Conservation (phyloP, 1,140 invertebrate species). For the Drosophila truncata region DNA sequence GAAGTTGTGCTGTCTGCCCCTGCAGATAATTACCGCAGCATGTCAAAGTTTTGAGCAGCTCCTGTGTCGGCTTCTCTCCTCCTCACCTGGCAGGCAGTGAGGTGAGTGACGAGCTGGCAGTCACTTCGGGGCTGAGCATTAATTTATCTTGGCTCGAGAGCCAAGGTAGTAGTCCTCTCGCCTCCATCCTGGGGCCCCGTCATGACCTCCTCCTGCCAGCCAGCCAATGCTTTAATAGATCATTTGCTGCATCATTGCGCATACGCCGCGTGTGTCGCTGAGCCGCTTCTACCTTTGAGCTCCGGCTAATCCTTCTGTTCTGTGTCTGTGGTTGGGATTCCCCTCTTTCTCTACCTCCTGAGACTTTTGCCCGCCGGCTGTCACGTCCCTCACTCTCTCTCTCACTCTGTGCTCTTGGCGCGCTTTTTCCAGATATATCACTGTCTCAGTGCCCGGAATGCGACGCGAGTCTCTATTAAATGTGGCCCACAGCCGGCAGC, state of each 20-base stretch:
- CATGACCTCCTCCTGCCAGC: not conserved
- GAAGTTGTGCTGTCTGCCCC: constrained; percentile 14
- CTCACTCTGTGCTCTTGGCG: constrained; percentile 12
- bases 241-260: constrained; percentile 78
- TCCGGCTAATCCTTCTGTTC: constrained; percentile 66
- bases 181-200: not conserved
- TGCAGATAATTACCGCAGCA: constrained; percentile 67
- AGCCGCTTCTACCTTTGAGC: constrained; percentile 7
- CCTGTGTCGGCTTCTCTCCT: constrained; percentile 8
- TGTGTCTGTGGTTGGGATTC: constrained; percentile 4
- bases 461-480: constrained; percentile 58
- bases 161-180: not conserved
- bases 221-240: constrained; percentile 59
- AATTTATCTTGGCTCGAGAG: constrained; percentile 35
- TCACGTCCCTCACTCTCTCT: constrained; percentile 59
- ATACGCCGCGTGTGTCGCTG: constrained; percentile 50
- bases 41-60: constrained; percentile 56
- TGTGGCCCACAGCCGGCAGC: constrained; percentile 65
- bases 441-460: constrained; percentile 47
- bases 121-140: constrained; percentile 21
- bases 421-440: constrained; percentile 59
- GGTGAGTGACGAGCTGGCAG: constrained; percentile 23
- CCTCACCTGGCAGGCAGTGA: constrained; percentile 20
- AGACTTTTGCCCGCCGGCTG: constrained; percentile 23
- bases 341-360: constrained; percentile 10